Evolutionary conservation across 35 echinoderm and acorn worm genomes (phyloP).

Genomic region (Holothuria glaberrima): DNA sequence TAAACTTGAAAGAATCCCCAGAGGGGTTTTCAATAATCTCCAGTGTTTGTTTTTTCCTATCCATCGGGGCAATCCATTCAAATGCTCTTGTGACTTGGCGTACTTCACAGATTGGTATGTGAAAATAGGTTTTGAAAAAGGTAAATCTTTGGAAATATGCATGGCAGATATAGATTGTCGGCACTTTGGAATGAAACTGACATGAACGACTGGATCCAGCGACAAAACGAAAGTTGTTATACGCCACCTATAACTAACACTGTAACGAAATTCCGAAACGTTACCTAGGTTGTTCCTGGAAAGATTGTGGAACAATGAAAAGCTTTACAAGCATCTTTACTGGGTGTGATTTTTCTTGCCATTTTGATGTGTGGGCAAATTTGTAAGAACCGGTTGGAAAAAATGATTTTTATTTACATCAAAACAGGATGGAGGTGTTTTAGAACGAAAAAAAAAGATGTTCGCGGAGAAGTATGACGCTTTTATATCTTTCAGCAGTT

Average conservation of each 20-base stretch:
- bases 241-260: too few species aligned
- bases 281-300: too few species aligned
- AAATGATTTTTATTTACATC: constrained; percentile 31
- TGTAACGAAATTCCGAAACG: too few species aligned
- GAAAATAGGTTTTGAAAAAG: not conserved
- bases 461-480: constrained; percentile 52
- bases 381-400: constrained; percentile 18
- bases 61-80: constrained; percentile 42
- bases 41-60: constrained; percentile 5
- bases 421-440: constrained; percentile 12
- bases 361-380: not conserved
- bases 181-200: constrained; percentile 32
- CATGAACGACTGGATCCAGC: constrained; percentile 13
- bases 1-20: not conserved
- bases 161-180: constrained; percentile 15
- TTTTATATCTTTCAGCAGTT: constrained; percentile 77
- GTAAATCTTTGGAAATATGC: not conserved
- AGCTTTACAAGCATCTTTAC: not conserved
- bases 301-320: not conserved
- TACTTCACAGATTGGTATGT: constrained; percentile 48
- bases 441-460: not conserved
- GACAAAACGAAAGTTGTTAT: not conserved
- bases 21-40: constrained; percentile 29
- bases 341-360: not conserved
- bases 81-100: constrained; percentile 52